Percentiles rank a stretch among this genome's conserved stretches.
phyloP scores from a whole-genome alignment of 37 sponge, comb jelly and placozoan species.

The Lycopodina hypogea region DNA sequence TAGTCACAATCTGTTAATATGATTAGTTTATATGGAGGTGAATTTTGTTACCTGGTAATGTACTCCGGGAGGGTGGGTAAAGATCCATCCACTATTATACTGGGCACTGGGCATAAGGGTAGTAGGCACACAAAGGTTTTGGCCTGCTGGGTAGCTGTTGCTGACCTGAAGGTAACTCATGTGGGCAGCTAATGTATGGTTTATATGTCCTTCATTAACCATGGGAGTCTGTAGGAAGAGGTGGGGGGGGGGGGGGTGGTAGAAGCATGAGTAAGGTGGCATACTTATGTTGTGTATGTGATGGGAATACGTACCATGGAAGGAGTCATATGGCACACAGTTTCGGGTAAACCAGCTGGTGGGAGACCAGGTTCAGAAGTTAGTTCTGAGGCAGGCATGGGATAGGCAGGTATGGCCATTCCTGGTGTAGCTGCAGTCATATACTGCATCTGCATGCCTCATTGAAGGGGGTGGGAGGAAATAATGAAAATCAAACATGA shows the following conservation, averaged over 20 bases:
- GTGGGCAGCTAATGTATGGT: slow-evolving; percentile 2
- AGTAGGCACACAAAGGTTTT: slow-evolving; percentile 18
- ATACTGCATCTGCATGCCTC: too few relatives aligned
- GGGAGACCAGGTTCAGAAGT: slow-evolving; percentile 16
- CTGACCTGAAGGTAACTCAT: slow-evolving; percentile 30
- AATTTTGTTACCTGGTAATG: too few relatives aligned
- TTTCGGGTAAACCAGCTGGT: neutral
- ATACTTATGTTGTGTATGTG: too few relatives aligned
- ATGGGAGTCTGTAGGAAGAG: slow-evolving; percentile 2
- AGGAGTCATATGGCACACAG: slow-evolving; percentile 25
- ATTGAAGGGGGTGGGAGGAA: too few relatives aligned
- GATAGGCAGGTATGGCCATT: slow-evolving; percentile 23
- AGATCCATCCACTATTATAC: slow-evolving; percentile 32
- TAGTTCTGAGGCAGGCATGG: too few relatives aligned
- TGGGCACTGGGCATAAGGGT: slow-evolving; percentile 19
- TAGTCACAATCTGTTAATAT: too few relatives aligned
- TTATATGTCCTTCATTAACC: neutral
- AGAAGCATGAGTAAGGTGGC: too few relatives aligned
- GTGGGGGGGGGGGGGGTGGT: neutral
- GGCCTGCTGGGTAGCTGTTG: neutral
- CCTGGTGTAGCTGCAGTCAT: neutral
- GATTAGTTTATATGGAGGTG: too few relatives aligned
- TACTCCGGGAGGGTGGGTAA: neutral
- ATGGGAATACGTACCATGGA: too few relatives aligned
- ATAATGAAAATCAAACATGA: too few relatives aligned